A percentile compares a stretch with the other conserved stretches of the same genome.
These are phyloP conservation scores for Drosophila pectinifera DNA, from an alignment of 1,140 invertebrate species.

Conservation along the genomic window DNA sequence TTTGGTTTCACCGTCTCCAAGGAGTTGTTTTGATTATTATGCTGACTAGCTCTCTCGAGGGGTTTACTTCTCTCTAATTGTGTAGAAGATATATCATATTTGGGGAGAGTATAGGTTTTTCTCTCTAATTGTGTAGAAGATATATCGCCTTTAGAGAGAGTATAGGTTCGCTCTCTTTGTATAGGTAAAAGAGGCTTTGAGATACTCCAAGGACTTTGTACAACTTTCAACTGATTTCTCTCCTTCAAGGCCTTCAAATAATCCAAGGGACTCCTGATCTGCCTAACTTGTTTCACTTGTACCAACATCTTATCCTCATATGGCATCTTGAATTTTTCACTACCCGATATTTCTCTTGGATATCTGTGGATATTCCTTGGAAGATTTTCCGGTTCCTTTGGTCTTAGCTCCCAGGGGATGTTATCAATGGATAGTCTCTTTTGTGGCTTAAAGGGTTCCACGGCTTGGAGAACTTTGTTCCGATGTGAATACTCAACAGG, in stretches of 20 bases:
- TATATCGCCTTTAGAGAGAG: not conserved
- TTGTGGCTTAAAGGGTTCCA: not conserved
- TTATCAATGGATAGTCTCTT: not conserved
- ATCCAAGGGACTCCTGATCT: not conserved
- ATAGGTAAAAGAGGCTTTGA: not conserved
- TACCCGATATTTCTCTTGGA: not conserved
- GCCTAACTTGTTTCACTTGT: not conserved
- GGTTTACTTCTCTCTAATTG: not conserved
- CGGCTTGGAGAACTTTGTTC: not conserved
- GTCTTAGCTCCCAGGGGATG: not conserved
- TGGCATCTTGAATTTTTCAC: not conserved
- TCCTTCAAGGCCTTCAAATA: constrained; percentile 1
- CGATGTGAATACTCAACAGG: not conserved
- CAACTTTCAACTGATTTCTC: not conserved
- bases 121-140: not conserved
- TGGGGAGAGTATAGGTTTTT: not conserved
- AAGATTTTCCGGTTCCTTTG: too few species aligned
- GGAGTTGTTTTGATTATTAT: not conserved
- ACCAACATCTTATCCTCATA: not conserved
- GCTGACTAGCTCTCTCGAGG: too few species aligned
- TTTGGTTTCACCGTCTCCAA: not conserved
- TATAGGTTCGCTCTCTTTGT: too few species aligned
- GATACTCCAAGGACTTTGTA: not conserved
- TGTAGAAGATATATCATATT: too few species aligned
- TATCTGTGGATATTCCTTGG: not conserved